Base-by-base conservation (phyloP, 2,888 invertebrate species). In the Pardosa pseudoannulata region DNA sequence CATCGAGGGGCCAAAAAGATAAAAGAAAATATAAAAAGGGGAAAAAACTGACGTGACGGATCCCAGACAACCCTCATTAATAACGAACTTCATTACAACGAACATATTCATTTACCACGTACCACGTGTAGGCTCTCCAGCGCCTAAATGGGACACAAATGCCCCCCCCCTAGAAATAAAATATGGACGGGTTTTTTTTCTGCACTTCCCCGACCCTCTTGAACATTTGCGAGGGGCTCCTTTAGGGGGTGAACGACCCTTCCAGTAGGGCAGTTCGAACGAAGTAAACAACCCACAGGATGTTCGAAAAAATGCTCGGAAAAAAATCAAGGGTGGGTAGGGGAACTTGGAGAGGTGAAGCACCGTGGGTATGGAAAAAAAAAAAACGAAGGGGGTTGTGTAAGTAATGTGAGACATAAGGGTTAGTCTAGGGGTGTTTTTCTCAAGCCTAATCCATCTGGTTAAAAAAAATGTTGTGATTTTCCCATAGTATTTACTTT, bases 41-140 rank as follows among this genome's bases (percentile, higher is more conserved):
- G 5, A 29, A n/a, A 23, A 23, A 39, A n/a, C 36, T 36, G 39
- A 23, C 71, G 29, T 79, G 79, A 81, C 28, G 67, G 62, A 39
- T 68, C 67, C 74, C 74, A 81, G 81, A 67, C 81, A 23, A 36
- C 75, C 29, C 16, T 76, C 71, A 82, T 76, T 82, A 82, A 82
- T 75, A 76, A 65, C 50, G 64, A 76, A 82, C 74, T 82, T 75
- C 75, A 74, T 82, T 82, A 82, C 74, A 68, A 29, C 36, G 46
- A 41, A 46, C 56, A 67, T 62, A 64, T 64, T 64, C 75, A 32
- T 68, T 76, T 70, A 74, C 64, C 16, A n/a, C 16, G 56, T 27
- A 41, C 64, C 68, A 74, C 29, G 75, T 74, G 62, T 28, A 39
- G 65, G 80, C 9, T 56, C 36, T 29, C 41, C 67, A 32, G 41